A percentile compares a stretch with the other conserved stretches of the same genome.
Conservation (phyloP, 2,888 invertebrate species). For the Pachycephus smyrnensis region DNA sequence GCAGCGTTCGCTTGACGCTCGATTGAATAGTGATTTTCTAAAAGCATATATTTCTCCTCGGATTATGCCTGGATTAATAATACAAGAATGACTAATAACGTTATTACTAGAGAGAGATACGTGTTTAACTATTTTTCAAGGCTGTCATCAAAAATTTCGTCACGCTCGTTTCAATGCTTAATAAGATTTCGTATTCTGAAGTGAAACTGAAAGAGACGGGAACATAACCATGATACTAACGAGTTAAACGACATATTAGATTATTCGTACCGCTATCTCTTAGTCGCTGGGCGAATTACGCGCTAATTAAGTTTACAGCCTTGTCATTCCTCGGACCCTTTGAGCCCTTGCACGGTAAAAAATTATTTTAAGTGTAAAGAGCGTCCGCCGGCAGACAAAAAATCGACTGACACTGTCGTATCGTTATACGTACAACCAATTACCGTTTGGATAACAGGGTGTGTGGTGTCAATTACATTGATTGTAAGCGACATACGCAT, state of each 20-base stretch:
- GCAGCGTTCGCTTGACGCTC: no score
- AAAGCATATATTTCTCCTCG: no score
- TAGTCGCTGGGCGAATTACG: neutral
- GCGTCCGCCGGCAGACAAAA: neutral
- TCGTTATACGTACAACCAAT: neutral
- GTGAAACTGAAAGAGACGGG: neutral
- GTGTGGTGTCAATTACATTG: neutral
- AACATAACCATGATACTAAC: neutral
- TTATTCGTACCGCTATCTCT: neutral
- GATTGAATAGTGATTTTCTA: no score
- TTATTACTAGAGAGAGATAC: no score
- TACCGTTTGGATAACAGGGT: neutral
- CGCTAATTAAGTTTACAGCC: neutral
- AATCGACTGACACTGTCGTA: neutral
- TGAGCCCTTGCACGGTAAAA: neutral
- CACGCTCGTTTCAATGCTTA: neutral
- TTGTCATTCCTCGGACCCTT: neutral
- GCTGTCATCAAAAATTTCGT: no score
- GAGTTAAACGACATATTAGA: neutral
- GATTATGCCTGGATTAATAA: no score
- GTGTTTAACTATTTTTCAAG: no score
- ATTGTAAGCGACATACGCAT: neutral
- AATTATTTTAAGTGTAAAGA: neutral
- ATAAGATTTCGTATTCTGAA: neutral
- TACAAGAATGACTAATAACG: no score